Percentiles rank a stretch among this genome's conserved stretches.
Evolutionary conservation across 2,888 invertebrate genomes (phyloP).

Genomic region (Argyresthia goedartella): DNA sequence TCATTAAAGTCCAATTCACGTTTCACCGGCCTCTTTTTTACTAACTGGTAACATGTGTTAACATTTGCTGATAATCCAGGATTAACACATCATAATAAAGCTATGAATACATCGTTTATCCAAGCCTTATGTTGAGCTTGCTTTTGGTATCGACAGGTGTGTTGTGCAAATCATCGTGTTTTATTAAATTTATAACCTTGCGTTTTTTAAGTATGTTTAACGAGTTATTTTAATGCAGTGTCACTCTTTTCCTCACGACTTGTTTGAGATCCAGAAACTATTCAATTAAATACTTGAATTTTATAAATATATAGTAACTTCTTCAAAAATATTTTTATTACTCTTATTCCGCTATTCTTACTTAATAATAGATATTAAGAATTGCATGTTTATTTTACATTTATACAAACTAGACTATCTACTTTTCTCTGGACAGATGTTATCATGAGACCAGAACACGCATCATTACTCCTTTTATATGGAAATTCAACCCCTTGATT

Average conservation of each 20-base stretch:
- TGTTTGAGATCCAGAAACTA: no score
- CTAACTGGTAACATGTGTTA: constrained; percentile 70
- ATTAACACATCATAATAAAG: constrained; percentile 71
- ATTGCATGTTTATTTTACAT: no score
- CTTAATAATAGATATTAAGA: no score
- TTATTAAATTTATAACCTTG: constrained; percentile 21
- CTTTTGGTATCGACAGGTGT: constrained; percentile 57
- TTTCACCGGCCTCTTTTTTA: constrained; percentile 24
- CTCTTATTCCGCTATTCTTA: no score
- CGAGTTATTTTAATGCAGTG: no score
- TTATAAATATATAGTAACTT: no score
- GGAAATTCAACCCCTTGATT: neutral
- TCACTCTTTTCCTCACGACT: no score
- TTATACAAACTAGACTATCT: no score
- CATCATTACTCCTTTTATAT: constrained; percentile 35
- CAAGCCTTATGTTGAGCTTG: constrained; percentile 54
- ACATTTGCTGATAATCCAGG: constrained; percentile 69
- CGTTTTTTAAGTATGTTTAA: no score
- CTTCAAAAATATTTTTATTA: no score
- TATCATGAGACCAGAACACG: constrained; percentile 38
- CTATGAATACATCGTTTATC: constrained; percentile 66
- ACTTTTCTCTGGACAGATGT: constrained; percentile 30
- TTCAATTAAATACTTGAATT: no score
- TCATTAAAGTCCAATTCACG: constrained; percentile 26
- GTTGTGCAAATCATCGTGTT: constrained; percentile 47